A percentile compares a stretch with the other conserved stretches of the same genome.
phyloP scores from a whole-genome alignment of 2,797 vertebrate species.

The Anniella stebbinsi region DNA sequence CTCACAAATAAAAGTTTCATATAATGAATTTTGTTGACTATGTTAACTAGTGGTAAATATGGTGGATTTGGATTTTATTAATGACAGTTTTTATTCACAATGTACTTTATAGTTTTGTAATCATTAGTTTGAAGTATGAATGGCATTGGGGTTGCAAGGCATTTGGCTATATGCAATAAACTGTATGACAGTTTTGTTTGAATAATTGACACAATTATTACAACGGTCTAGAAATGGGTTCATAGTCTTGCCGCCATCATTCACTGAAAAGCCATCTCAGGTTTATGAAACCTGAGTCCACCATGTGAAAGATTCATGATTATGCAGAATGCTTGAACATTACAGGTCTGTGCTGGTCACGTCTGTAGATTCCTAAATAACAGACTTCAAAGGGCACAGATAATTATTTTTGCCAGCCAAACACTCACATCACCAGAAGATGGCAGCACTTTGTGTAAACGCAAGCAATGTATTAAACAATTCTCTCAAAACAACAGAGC shows the following conservation, averaged over 20 bases:
- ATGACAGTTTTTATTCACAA: not conserved
- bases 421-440: constrained; percentile 47
- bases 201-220: too few relatives aligned
- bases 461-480: not conserved
- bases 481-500: not conserved
- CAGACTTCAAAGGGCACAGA: not conserved
- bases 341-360: not conserved
- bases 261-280: not conserved
- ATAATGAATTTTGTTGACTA: not conserved
- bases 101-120: not conserved
- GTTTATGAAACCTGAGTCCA: not conserved
- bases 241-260: not conserved
- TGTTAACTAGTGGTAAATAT: not conserved
- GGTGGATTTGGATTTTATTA: not conserved
- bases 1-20: not conserved
- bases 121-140: not conserved
- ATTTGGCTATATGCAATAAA: not conserved
- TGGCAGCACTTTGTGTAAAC: constrained; percentile 62
- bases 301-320: not conserved
- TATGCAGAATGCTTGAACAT: not conserved
- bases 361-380: not conserved
- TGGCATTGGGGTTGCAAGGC: not conserved
- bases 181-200: not conserved
- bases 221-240: not conserved
- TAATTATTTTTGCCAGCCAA: not conserved